Conservation (phyloP, 2,888 invertebrate species). For the Emmelina monodactyla region DNA sequence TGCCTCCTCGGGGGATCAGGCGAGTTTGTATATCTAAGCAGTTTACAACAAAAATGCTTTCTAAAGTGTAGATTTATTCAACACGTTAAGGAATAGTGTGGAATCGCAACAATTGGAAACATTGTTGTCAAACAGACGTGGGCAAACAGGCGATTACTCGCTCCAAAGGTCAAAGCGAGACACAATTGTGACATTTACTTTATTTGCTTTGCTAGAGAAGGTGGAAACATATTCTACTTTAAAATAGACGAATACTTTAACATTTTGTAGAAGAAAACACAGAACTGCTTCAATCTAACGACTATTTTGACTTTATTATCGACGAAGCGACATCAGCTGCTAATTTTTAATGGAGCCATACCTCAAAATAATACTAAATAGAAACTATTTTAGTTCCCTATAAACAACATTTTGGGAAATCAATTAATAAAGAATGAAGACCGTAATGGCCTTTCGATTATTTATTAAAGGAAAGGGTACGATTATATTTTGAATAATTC, state of each 20-base stretch:
- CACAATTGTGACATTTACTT: background rate
- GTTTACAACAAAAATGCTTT: background rate
- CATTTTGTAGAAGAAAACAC: slow-evolving; percentile 41
- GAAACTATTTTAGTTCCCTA: no score
- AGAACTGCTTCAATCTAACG: no score
- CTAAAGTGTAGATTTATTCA: slow-evolving; percentile 1
- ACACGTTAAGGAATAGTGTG: background rate
- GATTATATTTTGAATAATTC: slow-evolving; percentile 37
- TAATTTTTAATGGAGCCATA: no score
- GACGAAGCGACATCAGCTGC: no score
- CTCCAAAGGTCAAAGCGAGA: background rate
- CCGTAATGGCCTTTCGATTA: no score
- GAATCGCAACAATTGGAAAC: background rate
- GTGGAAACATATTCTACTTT: slow-evolving; percentile 6
- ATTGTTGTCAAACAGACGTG: background rate
- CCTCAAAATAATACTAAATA: no score
- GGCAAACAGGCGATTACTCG: background rate
- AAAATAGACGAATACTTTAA: slow-evolving; percentile 26
- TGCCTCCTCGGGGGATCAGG: background rate
- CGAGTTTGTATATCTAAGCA: slow-evolving; percentile 1
- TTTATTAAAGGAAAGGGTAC: slow-evolving; percentile 27
- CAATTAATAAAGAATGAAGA: no score
- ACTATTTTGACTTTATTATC: no score
- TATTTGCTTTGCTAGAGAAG: background rate
- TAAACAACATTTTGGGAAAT: no score